Evolutionary conservation across 2,113 vertebrate species (phyloP).

Genomic region (Cyanoderma ruficeps): DNA sequence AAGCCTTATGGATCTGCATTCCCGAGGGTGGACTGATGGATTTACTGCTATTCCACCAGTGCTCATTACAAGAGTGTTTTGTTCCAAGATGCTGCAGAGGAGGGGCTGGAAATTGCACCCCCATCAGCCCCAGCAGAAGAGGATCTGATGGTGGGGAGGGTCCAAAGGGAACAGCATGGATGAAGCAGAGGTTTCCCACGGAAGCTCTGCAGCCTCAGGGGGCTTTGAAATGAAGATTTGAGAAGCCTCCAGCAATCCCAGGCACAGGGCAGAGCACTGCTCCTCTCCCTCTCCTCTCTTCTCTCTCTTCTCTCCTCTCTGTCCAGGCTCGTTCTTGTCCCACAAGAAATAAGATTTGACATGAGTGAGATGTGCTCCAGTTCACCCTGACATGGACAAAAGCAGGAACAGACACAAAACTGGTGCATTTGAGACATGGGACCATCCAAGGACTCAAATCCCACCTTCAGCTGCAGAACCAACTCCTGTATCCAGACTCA

Average conservation of each 20-base stretch:
- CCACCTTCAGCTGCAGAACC: background rate
- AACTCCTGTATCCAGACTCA: background rate
- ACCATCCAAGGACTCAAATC: background rate
- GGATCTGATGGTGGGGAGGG: background rate
- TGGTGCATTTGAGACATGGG: rapidly evolving
- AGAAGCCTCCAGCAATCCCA: background rate
- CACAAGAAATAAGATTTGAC: background rate
- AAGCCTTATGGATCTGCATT: background rate
- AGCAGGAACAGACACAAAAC: background rate
- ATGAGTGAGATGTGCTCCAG: background rate
- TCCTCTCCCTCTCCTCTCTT: background rate
- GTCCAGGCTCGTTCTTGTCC: background rate
- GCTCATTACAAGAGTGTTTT: background rate
- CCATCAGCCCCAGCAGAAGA: background rate
- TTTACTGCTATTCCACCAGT: background rate
- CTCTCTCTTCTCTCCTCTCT: background rate
- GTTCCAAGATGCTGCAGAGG: background rate
- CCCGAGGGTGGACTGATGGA: background rate
- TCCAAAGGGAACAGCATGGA: background rate
- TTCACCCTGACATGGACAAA: background rate
- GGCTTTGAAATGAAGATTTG: background rate
- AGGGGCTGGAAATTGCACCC: background rate
- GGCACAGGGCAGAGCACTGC: background rate
- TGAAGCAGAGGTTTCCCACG: background rate
- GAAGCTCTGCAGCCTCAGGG: background rate